These are phyloP conservation scores for human DNA, from an alignment of 2,113 vertebrate genomes.

Conservation along the genomic window DNA sequence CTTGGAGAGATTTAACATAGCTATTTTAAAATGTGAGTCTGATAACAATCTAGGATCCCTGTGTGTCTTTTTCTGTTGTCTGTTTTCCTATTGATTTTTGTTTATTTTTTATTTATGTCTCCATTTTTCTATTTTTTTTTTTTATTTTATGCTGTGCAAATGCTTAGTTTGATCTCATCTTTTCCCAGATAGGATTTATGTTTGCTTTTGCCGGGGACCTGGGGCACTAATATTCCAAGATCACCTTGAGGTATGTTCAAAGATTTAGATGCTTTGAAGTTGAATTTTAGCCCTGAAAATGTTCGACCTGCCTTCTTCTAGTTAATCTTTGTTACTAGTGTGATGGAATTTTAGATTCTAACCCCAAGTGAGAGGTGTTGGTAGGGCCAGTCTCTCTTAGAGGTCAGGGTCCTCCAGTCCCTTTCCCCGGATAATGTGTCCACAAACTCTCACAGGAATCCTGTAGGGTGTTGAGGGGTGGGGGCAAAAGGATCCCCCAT, in stretches of 20 bases:
- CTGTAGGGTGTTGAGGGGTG: neutral
- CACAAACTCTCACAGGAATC: neutral
- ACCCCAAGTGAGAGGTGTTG: too few species aligned
- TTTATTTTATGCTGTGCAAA: neutral
- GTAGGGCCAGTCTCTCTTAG: neutral
- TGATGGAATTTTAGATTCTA: neutral
- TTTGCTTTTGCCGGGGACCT: neutral
- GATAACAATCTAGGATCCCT: neutral
- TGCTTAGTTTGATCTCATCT: neutral
- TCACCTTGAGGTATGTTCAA: neutral
- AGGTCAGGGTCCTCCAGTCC: neutral
- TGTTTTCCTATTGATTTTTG: neutral
- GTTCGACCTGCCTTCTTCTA: neutral
- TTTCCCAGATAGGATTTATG: neutral
- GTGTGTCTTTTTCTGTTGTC: neutral
- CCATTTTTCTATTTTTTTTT: neutral
- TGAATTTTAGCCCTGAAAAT: neutral
- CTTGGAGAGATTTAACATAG: neutral
- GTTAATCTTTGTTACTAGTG: neutral
- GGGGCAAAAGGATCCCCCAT: neutral
- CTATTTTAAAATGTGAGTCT: neutral
- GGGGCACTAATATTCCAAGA: neutral
- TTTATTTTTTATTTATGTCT: too few species aligned
- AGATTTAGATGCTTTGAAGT: neutral
- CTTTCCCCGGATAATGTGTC: too few species aligned